Evolutionary conservation across 2,113 vertebrate species (phyloP), one percentile per base, ranked within the genome.

Genomic region (Cyprinodon variegatus): DNA sequence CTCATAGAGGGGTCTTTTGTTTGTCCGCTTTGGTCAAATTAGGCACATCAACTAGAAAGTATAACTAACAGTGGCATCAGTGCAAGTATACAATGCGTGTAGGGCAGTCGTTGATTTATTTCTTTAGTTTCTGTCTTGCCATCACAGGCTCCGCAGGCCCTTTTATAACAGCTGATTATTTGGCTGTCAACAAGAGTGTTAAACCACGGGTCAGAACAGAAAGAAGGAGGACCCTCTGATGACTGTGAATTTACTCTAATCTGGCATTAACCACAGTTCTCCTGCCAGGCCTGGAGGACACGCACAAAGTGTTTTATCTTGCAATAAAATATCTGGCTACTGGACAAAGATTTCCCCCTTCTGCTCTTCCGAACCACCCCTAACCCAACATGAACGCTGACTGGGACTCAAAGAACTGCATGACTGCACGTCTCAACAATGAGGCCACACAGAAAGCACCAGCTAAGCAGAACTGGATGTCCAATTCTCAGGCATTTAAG

Each of bases 1-100:
- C 87, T 90, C 61, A 78, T 84, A 92, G 85, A 95, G 90, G 94
- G 91, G 92, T 60, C 90, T 95, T 96, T 95, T 96, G 93, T 95
- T 94, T 89, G 78, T 87, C 77, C 91, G 74, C 70, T 85, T 73
- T 80, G 71, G 86, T 86, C 86, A 91, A 90, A 93, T 85, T 92
- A 79, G 90, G 84, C 86, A 86, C 84, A 78, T 90, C 91, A 94
- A 90, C 87, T 88, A 86, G 81, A 77, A 72, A 92, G 71, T 88
- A 72, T 85, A 87, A 87, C 65, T 82, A 72, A 85, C 76, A 74
- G 65, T 85, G 76, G 46, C 62, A 48, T 82, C 76, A 78, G 74
- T 76, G 79, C 69, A 78, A 80, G 75, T 70, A 59, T 80, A 73
- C 45, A 65, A 70, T 80, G 73, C 77, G 86, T 59, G 68, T 43